A percentile compares a stretch with the other conserved stretches of the same genome.
Evolutionary conservation across 2,113 vertebrate species (phyloP).

Genomic region (Callocephalon fimbriatum): DNA sequence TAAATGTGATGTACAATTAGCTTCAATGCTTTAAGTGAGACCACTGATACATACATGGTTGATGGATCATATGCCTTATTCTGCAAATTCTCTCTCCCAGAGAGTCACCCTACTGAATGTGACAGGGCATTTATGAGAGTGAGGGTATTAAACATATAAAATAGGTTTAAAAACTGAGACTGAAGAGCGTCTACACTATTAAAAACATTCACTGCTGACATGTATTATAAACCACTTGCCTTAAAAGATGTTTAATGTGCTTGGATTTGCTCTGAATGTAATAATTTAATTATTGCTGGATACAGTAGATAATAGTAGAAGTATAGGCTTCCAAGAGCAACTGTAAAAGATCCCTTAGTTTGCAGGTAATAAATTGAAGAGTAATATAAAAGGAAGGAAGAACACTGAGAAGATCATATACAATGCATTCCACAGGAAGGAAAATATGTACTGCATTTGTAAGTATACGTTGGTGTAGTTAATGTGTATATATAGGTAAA

Average conservation of each 20-base stretch:
- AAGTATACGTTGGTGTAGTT: neutral
- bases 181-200: fast-evolving
- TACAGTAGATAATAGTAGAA: neutral
- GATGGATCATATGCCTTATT: neutral
- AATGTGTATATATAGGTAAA: neutral
- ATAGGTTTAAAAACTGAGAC: neutral
- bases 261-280: neutral
- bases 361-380: neutral
- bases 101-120: neutral
- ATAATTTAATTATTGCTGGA: neutral
- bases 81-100: neutral
- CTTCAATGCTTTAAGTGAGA: neutral
- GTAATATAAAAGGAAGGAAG: neutral
- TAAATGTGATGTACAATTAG: too few species aligned
- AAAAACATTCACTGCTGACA: neutral
- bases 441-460: neutral
- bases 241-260: neutral
- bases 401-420: neutral
- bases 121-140: neutral
- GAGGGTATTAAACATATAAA: neutral
- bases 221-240: neutral
- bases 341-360: neutral
- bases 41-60: neutral
- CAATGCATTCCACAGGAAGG: neutral
- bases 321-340: neutral